phyloP scores from a whole-genome alignment of 2,888 invertebrate species.

The Phragmatobia fuliginosa region DNA sequence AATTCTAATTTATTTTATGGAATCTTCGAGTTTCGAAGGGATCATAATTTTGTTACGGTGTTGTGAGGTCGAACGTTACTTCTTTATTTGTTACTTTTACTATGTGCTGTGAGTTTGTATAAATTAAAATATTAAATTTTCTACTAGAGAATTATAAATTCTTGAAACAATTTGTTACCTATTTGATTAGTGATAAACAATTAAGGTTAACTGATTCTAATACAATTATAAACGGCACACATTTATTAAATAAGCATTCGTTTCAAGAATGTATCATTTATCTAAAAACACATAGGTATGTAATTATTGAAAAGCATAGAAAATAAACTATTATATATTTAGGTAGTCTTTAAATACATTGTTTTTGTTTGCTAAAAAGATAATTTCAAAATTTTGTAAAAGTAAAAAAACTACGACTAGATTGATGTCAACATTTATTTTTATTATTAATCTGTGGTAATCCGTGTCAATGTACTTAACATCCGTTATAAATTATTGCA shows the following conservation, averaged over 20 bases:
- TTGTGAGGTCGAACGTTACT: conserved; percentile 45
- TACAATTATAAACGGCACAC: not conserved
- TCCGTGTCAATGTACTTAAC: too few species aligned
- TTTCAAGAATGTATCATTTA: too few species aligned
- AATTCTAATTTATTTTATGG: conserved; percentile 75
- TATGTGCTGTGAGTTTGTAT: not conserved
- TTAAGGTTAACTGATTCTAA: not conserved
- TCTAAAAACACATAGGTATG: too few species aligned
- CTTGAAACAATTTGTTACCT: not conserved
- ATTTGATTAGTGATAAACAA: not conserved
- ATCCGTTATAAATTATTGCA: too few species aligned
- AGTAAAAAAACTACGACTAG: not conserved
- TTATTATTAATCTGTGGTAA: not conserved
- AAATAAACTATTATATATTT: too few species aligned
- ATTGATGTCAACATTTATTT: not conserved
- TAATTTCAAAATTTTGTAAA: not conserved
- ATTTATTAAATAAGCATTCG: not conserved
- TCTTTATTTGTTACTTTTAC: conserved; percentile 34
- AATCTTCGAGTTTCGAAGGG: conserved; percentile 54
- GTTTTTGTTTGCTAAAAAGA: not conserved
- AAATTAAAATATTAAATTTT: conserved; percentile 1
- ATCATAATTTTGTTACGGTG: conserved; percentile 55
- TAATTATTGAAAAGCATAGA: not conserved
- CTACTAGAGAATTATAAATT: not conserved
- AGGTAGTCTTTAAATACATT: too few species aligned